phyloP scores from a whole-genome alignment of 2,888 invertebrate genomes.

The Ichneumoninae sp. region DNA sequence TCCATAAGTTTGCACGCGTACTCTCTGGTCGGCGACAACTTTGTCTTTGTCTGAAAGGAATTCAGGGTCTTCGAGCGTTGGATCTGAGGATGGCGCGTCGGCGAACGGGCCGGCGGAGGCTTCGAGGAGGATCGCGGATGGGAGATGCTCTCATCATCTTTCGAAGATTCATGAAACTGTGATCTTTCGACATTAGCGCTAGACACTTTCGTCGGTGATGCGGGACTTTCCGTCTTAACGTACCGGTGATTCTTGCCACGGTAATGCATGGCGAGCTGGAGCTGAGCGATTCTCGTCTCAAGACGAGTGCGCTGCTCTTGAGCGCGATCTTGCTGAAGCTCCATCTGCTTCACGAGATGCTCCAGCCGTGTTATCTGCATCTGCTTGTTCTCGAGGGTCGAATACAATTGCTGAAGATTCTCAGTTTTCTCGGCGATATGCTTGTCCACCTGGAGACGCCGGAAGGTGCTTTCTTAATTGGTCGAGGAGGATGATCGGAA shows the following conservation, averaged over 20 bases:
- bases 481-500: not conserved
- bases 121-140: slow-evolving; percentile 53
- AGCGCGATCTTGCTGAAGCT: slow-evolving; percentile 86
- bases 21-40: slow-evolving; percentile 4
- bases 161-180: slow-evolving; percentile 17
- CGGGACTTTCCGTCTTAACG: slow-evolving; percentile 68
- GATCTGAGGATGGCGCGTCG: slow-evolving; percentile 11
- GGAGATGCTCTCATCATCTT: not conserved
- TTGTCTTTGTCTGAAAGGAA: slow-evolving; percentile 24
- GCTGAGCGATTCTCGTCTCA: slow-evolving; percentile 86
- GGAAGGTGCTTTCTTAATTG: slow-evolving; percentile 68
- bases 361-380: slow-evolving; percentile 86
- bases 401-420: slow-evolving; percentile 86
- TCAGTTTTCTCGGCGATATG: slow-evolving; percentile 86
- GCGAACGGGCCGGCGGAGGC: slow-evolving; percentile 46
- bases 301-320: slow-evolving; percentile 87
- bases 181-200: not conserved
- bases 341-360: slow-evolving; percentile 86
- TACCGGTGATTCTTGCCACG: slow-evolving; percentile 77
- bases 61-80: slow-evolving; percentile 59
- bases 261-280: slow-evolving; percentile 85
- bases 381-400: slow-evolving; percentile 86
- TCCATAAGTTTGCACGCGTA: slow-evolving; percentile 39
- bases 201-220: slow-evolving; percentile 32
- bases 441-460: slow-evolving; percentile 84